Base-by-base conservation (phyloP, 1,140 invertebrate species). In the Dryas iulia region DNA sequence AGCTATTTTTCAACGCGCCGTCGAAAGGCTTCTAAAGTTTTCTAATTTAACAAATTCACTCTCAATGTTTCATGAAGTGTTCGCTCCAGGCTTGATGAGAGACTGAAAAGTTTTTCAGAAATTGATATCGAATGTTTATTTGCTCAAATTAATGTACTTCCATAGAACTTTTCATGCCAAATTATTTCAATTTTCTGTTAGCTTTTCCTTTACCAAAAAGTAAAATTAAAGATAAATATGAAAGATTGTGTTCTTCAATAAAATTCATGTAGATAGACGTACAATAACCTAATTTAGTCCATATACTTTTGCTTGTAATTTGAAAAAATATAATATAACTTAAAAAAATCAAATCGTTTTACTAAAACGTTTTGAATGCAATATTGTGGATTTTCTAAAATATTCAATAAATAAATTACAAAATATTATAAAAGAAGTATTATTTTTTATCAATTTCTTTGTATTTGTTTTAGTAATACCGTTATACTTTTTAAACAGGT, bases 401-500 rank as follows among this genome's bases (percentile, higher is more conserved):
- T n/a, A n/a, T n/a, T n/a, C n/a, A n/a, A n/a, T n/a, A n/a, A n/a
- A n/a, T n/a, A n/a, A n/a, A n/a, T n/a, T n/a, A n/a, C n/a, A n/a
- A n/a, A n/a, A n/a, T n/a, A n/a, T n/a, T n/a, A n/a, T n/a, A n/a
- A n/a, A 6, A 31, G 30, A 31, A 11, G 30, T 31, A 11, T 31
- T 31, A 11, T 6, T 31, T 31, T 31, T 31, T 31, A 31, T 6
- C 11, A 31, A 5, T 6, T 11, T 31, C 5, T 31, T 31, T 31
- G 30, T 31, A 31, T 11, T 31, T 31, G 4, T 31, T 31, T 4
- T 31, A 31, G 30, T 31, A 31, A 31, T 4, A 31, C 11, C 5
- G 30, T 6, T 31, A 31, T 39, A 63, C 63, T 74, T 76, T 73
- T 66, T 76, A 21, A 4, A 8, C 77, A 96, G 96, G 95, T 97